Evolutionary conservation across 2,888 invertebrate genomes (phyloP).

Genomic region (Molanna angustata): DNA sequence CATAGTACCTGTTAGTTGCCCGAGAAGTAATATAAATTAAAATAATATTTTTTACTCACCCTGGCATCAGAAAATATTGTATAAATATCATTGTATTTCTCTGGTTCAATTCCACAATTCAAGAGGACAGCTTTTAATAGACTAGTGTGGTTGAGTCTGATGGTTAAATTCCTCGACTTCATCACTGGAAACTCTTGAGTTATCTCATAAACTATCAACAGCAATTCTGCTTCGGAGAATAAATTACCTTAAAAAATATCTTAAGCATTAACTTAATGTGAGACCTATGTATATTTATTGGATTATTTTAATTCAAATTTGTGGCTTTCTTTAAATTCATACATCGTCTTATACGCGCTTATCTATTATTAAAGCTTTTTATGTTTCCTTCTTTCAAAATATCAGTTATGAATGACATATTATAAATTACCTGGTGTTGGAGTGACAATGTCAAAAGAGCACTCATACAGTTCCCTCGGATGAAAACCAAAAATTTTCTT

Average conservation of each 20-base stretch:
- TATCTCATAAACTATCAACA: conserved; percentile 75
- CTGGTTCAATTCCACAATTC: conserved; percentile 74
- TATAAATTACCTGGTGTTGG: conserved; percentile 62
- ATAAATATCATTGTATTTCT: conserved; percentile 57
- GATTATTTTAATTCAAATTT: no score
- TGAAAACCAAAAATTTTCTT: conserved; percentile 77
- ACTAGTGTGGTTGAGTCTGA: conserved; percentile 78
- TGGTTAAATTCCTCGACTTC: conserved; percentile 61
- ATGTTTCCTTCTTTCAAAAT: no score
- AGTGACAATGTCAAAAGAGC: conserved; percentile 90
- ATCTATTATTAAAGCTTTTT: no score
- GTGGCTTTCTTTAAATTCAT: no score
- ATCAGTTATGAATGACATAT: no score
- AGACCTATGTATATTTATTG: no score
- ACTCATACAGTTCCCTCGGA: conserved; percentile 86
- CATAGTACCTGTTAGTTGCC: no score
- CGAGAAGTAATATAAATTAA: no score
- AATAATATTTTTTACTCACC: no score
- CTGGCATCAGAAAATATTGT: conserved; percentile 49
- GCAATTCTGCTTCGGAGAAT: conserved; percentile 82
- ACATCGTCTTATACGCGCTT: no score
- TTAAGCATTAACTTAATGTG: no score
- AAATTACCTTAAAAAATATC: conserved; percentile 58
- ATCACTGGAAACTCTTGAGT: conserved; percentile 65
- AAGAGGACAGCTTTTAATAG: conserved; percentile 73